Conservation (phyloP, 1,140 invertebrate genomes). For the Danaus plexippus region DNA sequence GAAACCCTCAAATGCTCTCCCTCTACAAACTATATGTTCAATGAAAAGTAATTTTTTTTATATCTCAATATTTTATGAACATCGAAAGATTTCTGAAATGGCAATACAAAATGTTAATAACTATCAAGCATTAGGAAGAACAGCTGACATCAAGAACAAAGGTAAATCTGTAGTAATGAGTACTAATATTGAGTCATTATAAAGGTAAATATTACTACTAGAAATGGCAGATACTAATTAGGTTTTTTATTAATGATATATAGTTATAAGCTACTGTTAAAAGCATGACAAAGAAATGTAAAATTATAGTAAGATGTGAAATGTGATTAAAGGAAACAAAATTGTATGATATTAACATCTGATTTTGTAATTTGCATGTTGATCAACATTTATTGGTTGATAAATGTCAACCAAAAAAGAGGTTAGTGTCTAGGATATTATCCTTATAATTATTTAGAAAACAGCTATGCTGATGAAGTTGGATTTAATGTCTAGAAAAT, state of each 20-base stretch:
- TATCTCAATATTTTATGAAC: slow-evolving; percentile 33
- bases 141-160: slow-evolving; percentile 16
- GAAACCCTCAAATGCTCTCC: slow-evolving; percentile 45
- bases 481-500: no score
- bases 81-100: slow-evolving; percentile 54
- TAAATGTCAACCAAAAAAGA: no score
- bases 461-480: no score
- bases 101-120: slow-evolving; percentile 40
- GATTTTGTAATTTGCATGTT: no score
- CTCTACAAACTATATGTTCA: slow-evolving; percentile 36
- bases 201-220: not conserved
- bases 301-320: no score
- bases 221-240: no score
- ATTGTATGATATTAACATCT: no score
- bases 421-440: no score
- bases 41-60: slow-evolving; percentile 42
- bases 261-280: slow-evolving; percentile 1
- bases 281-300: not conserved
- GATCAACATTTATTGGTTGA: no score
- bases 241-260: not conserved
- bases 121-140: slow-evolving; percentile 19
- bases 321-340: no score
- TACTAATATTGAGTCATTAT: slow-evolving; percentile 6
- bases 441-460: no score
- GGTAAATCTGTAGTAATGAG: slow-evolving; percentile 21